Evolutionary conservation across 2,113 vertebrate genomes (phyloP).

Genomic region (Calypte anna): DNA sequence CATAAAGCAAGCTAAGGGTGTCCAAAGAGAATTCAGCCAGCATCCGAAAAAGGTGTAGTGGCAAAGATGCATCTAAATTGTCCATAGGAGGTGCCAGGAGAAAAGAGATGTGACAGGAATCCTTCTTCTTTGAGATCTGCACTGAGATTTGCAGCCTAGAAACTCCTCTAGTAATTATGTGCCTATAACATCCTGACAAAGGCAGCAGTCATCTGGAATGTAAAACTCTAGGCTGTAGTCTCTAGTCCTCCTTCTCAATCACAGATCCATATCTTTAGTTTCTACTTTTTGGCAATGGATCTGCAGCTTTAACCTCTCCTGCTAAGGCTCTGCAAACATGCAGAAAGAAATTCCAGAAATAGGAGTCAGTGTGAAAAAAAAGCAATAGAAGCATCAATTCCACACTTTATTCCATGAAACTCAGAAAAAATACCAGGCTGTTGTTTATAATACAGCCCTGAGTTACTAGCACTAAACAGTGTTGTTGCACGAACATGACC

Average conservation of each 20-base stretch:
- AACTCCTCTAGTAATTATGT: not conserved
- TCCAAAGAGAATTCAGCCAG: not conserved
- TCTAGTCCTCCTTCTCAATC: not conserved
- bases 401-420: not conserved
- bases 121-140: not conserved
- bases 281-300: not conserved
- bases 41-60: not conserved
- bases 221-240: not conserved
- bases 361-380: not conserved
- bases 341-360: not conserved
- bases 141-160: not conserved
- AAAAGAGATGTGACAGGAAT: not conserved
- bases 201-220: not conserved
- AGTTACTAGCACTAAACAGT: not conserved
- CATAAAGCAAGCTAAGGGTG: not conserved
- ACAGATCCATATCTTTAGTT: not conserved
- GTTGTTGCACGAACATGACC: not conserved
- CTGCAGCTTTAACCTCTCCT: not conserved
- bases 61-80: not conserved
- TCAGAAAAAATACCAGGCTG: not conserved
- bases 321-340: not conserved
- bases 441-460: not conserved
- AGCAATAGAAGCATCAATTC: not conserved
- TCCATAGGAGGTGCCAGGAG: not conserved
- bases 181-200: not conserved